A percentile compares a stretch with the other conserved stretches of the same genome.
phyloP scores from a whole-genome alignment of 2,113 vertebrate genomes.

The Halcyon senegalensis region DNA sequence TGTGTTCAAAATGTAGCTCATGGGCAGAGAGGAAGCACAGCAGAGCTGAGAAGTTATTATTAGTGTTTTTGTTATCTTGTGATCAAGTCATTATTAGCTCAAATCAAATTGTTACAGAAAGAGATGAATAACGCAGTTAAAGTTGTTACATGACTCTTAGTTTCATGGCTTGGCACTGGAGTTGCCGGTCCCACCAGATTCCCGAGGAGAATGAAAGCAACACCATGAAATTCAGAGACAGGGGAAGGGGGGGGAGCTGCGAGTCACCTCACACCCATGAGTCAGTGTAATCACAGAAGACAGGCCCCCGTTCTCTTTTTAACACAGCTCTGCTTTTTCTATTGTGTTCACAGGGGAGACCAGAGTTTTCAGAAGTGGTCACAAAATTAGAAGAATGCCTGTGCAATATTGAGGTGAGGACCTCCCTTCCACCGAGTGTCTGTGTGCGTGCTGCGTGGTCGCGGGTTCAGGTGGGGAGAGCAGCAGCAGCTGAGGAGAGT shows the following conservation, averaged over 20 bases:
- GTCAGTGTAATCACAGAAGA: neutral
- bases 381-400: slow-evolving; percentile 91
- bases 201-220: neutral
- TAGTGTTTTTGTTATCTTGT: neutral
- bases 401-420: slow-evolving; percentile 89
- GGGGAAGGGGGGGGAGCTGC: neutral
- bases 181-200: neutral
- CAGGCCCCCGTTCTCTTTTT: neutral
- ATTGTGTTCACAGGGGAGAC: slow-evolving; percentile 82
- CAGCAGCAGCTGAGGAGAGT: neutral
- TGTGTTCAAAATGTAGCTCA: neutral
- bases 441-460: neutral
- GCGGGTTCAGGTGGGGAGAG: rapidly evolving
- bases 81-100: neutral
- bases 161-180: neutral
- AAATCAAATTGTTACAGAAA: neutral
- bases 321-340: neutral
- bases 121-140: neutral
- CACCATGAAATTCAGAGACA: neutral
- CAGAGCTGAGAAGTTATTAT: neutral
- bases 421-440: neutral
- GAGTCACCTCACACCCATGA: rapidly evolving
- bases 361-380: slow-evolving; percentile 93
- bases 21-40: neutral
- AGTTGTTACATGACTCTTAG: rapidly evolving